Percentiles rank a stretch among this genome's conserved stretches.
phyloP scores from a whole-genome alignment of 2,888 invertebrate genomes.

The Caenorhabditis angaria region DNA sequence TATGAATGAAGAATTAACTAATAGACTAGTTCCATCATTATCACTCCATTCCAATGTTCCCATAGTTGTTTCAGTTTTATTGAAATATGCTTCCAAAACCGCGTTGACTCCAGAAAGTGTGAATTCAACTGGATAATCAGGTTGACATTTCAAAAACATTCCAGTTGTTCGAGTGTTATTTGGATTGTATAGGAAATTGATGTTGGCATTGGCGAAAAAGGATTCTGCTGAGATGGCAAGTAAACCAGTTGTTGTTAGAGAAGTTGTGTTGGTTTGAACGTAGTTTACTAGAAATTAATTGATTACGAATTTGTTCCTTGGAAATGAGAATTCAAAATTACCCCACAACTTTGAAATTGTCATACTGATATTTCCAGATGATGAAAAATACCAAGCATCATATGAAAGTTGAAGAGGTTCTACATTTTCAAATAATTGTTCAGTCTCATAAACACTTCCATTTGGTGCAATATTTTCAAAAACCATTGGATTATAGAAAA shows the following conservation, averaged over 20 bases:
- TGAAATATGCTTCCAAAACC: too few species aligned
- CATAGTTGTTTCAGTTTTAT: too few species aligned
- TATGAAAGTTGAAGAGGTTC: slow-evolving; percentile 22
- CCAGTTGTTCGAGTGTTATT: slow-evolving; percentile 10
- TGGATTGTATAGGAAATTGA: slow-evolving; percentile 14
- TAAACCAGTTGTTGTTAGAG: slow-evolving; percentile 22
- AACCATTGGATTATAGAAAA: background rate
- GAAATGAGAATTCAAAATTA: slow-evolving; percentile 12
- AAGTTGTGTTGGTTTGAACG: slow-evolving; percentile 5
- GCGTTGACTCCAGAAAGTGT: too few species aligned
- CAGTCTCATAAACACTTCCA: background rate
- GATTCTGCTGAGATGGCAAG: slow-evolving; percentile 11
- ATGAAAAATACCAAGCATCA: slow-evolving; percentile 10
- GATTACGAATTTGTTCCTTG: background rate
- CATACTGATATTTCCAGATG: slow-evolving; percentile 11
- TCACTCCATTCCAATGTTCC: too few species aligned
- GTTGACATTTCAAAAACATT: slow-evolving; percentile 12
- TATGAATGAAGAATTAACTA: too few species aligned
- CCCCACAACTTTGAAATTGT: background rate
- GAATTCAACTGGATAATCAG: too few species aligned
- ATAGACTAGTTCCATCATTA: too few species aligned
- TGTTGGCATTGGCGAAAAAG: background rate
- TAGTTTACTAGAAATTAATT: background rate
- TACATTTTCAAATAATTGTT: slow-evolving; percentile 19
- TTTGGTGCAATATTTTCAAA: background rate